Evolutionary conservation across 2,888 invertebrate species (phyloP).

Genomic region (Acheta domesticus): DNA sequence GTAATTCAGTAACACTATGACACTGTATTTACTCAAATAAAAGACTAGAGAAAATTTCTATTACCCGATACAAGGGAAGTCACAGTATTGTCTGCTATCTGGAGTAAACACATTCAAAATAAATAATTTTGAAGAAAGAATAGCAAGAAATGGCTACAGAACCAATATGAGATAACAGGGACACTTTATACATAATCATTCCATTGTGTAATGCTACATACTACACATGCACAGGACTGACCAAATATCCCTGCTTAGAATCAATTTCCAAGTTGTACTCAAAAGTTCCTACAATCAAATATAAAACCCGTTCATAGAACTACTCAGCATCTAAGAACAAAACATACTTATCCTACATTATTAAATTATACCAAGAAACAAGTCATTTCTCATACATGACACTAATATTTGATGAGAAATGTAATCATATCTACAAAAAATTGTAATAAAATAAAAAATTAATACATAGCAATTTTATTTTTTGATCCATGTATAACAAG

Average conservation of each 20-base stretch:
- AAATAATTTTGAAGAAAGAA: neutral
- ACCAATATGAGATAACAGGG: neutral
- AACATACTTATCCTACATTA: no score
- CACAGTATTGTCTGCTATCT: neutral
- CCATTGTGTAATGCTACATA: neutral
- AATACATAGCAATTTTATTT: no score
- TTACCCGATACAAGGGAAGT: neutral
- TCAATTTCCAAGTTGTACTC: no score
- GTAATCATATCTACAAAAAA: neutral
- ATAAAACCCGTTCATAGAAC: no score
- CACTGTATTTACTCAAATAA: slow-evolving; percentile 18
- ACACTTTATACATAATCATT: neutral
- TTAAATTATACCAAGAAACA: no score
- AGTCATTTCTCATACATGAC: no score
- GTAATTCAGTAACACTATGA: neutral
- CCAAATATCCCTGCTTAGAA: no score
- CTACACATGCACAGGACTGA: neutral
- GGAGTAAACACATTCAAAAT: slow-evolving; percentile 2
- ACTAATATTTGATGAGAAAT: no score
- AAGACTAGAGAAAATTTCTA: neutral
- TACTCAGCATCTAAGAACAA: no score
- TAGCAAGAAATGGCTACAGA: neutral
- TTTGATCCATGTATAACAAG: neutral
- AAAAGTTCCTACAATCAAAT: no score
- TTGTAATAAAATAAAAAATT: neutral